Evolutionary conservation across 2,888 invertebrate species (phyloP), one percentile per base, ranked within the genome.

Genomic region (Automeris io): DNA sequence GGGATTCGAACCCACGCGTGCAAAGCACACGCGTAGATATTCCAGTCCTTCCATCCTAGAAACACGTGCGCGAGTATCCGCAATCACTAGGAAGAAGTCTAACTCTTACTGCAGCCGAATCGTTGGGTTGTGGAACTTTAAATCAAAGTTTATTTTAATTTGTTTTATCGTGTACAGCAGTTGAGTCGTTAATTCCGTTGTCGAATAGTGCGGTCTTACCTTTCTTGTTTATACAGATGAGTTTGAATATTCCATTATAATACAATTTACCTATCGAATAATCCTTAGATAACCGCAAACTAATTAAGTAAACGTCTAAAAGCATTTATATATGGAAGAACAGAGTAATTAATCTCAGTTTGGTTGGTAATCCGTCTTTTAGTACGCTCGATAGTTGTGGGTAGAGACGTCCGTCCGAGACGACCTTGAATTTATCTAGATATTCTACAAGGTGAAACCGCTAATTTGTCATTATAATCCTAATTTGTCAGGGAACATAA

Each of bases 1-100:
- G 91, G 91, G 91, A 92, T 91, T 91, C 91, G 91, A 91, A 92
- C 92, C 91, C 91, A 91, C 91, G 92, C 92, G 92, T 91, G 92
- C 91, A 92, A 91, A 92, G 91, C 92, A 91, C 92, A 92, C n/a
- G n/a, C n/a, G n/a, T n/a, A n/a, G n/a, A n/a, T n/a, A n/a, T n/a
- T n/a, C n/a, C n/a, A n/a, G n/a, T n/a, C n/a, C n/a, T n/a, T n/a
- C n/a, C n/a, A n/a, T n/a, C n/a, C n/a, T n/a, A n/a, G n/a, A n/a
- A n/a, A n/a, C n/a, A n/a, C n/a, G n/a, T n/a, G n/a, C n/a, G n/a
- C n/a, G n/a, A n/a, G n/a, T n/a, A n/a, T n/a, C n/a, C n/a, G n/a
- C n/a, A n/a, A n/a, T n/a, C n/a, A n/a, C n/a, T n/a, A n/a, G n/a
- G n/a, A n/a, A n/a, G n/a, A n/a, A n/a, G n/a, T n/a, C n/a, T n/a